Evolutionary conservation across 1,140 invertebrate species (phyloP), one percentile per base, ranked within the genome.

Genomic region (Hylaeus anthracinus): DNA sequence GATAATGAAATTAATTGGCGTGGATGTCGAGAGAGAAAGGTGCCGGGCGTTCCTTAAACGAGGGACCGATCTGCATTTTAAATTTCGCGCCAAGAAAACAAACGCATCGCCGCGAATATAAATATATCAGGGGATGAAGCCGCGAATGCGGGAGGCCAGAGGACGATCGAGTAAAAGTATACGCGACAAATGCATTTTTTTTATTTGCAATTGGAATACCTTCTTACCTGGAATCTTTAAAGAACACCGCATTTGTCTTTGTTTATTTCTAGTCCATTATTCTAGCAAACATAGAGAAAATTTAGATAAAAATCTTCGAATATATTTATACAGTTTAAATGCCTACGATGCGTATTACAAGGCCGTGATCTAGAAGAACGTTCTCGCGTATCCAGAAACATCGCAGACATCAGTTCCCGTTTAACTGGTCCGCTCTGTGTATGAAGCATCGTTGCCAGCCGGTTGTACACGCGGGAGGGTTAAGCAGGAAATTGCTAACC

Each of bases 1-100:
- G 79, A 85, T 89, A 90, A 91, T 91, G 86, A 91, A 91, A 91
- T 91, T 91, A 91, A 91, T 91, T 91, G 88, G 86, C 79, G 82
- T 26, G 79, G 72, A 85, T 84, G 89, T 89, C 82, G 66, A 74
- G 83, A 72, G 51, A 56, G 58, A n/a, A 66, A 12, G 39, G 4
- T 37, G 6, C 14, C 26, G 26, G 10, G 43, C 64, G 74, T 75
- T 88, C 66, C 83, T 90, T 88, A 85, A 90, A 88, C 84, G 82
- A 56, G 58, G 55, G 72, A 77, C 77, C 85, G 73, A 90, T 89
- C 85, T 91, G 88, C 86, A 91, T 90, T 91, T 89, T 88, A 91
- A 90, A 90, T 89, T 86, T 81, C 65, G 61, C 63, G 79, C 10
- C 41, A 74, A 80, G 74, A 85, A 80, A 86, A 83, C 81, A 63